These are phyloP conservation scores for Leptopilina drosophilae DNA, from an alignment of 2,888 invertebrate genomes.

Conservation along the genomic window DNA sequence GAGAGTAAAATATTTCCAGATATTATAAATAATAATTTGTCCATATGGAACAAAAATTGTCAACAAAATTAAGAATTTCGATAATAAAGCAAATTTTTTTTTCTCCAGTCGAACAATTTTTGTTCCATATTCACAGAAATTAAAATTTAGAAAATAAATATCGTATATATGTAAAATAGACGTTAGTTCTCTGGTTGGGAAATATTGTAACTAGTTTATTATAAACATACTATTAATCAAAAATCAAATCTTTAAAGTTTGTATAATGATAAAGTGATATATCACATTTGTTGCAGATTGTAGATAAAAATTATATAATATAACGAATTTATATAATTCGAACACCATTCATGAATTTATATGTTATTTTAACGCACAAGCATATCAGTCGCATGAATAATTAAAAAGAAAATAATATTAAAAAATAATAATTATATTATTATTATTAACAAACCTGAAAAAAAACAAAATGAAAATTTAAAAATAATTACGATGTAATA, in stretches of 20 bases:
- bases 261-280: neutral
- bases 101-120: no score
- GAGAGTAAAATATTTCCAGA: slow-evolving; percentile 9
- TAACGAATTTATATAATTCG: slow-evolving; percentile 4
- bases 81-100: no score
- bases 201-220: slow-evolving; percentile 14
- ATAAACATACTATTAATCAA: neutral
- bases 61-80: no score
- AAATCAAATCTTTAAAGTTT: neutral
- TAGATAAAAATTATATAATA: neutral
- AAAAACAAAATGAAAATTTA: neutral
- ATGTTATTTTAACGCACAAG: slow-evolving; percentile 31
- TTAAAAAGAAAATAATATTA: slow-evolving; percentile 2
- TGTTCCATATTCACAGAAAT: neutral
- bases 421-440: neutral
- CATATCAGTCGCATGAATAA: slow-evolving; percentile 25
- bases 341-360: slow-evolving; percentile 22
- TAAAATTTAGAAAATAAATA: neutral
- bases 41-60: neutral
- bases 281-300: neutral
- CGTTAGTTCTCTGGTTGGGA: slow-evolving; percentile 11
- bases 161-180: slow-evolving; percentile 23
- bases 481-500: no score
- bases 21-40: slow-evolving; percentile 8
- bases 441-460: neutral